These are phyloP conservation scores for Sminthopsis crassicaudata DNA, from an alignment of 2,113 vertebrate genomes.

Conservation along the genomic window DNA sequence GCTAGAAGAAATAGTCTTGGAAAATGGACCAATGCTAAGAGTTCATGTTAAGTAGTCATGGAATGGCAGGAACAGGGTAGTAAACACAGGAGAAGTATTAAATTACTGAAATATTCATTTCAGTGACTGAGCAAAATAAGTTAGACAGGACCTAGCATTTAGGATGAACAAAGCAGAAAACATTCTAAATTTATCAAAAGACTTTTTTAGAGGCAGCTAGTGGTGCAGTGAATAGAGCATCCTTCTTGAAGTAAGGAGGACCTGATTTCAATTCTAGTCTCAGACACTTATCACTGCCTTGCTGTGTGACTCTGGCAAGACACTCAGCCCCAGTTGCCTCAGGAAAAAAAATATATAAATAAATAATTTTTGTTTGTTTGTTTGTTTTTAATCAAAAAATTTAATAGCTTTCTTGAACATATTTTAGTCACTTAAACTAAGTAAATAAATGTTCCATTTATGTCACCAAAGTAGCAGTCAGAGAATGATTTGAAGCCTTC, in stretches of 20 bases:
- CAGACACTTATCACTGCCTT: too few relatives aligned
- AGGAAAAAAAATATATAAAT: too few relatives aligned
- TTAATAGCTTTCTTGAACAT: neutral
- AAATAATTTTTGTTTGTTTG: too few relatives aligned
- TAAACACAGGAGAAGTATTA: neutral
- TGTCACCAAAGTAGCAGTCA: neutral
- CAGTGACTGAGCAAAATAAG: neutral
- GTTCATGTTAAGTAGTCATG: neutral
- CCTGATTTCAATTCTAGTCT: too few relatives aligned
- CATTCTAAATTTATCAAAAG: neutral
- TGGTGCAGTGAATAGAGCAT: too few relatives aligned
- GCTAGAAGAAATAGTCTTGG: neutral
- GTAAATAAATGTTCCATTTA: neutral
- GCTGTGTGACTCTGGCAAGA: too few relatives aligned
- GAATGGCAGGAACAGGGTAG: neutral
- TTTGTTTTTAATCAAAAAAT: neutral
- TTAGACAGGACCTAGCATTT: neutral
- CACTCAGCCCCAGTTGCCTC: too few relatives aligned
- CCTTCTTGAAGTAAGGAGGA: too few relatives aligned
- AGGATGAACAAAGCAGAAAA: neutral
- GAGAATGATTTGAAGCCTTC: neutral
- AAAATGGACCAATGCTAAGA: neutral
- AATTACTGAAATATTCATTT: neutral
- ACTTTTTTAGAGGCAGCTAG: too few relatives aligned
- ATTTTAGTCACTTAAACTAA: neutral